These are phyloP conservation scores for Rhyacophila brunnea DNA, from an alignment of 1,140 invertebrate species.

Conservation along the genomic window DNA sequence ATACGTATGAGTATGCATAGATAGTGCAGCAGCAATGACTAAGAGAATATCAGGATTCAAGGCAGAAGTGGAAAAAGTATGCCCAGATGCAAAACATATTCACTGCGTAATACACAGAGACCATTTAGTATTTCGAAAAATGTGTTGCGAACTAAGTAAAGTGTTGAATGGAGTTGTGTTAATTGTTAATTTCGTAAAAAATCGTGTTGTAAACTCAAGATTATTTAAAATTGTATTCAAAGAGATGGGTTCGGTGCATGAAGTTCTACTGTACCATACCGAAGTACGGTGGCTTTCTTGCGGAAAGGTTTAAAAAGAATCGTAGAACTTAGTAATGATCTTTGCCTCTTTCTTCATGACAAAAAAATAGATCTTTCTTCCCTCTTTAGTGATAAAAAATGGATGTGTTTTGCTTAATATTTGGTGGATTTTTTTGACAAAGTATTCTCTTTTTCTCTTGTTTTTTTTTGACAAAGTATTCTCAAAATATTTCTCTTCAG, in stretches of 20 bases:
- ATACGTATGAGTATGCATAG: too few relatives aligned
- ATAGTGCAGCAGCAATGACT: too few relatives aligned
- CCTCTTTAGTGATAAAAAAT: neutral
- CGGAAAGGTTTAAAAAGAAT: neutral
- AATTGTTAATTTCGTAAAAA: neutral
- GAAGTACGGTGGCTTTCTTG: neutral
- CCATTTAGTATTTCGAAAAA: neutral
- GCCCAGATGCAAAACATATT: too few relatives aligned
- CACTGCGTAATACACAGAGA: neutral
- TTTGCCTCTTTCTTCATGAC: too few relatives aligned
- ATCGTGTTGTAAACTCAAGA: neutral
- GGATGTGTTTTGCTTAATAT: too few relatives aligned
- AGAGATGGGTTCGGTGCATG: neutral
- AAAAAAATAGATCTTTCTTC: neutral
- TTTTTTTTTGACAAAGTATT: neutral
- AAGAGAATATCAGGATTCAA: too few relatives aligned
- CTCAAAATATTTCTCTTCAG: too few relatives aligned
- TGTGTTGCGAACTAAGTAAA: neutral
- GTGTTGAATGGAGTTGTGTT: neutral
- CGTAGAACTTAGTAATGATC: neutral
- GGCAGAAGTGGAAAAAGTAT: too few relatives aligned
- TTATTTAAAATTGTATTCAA: neutral
- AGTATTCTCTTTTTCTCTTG: neutral
- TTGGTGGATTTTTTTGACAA: neutral
- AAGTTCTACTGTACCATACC: too few relatives aligned